These are phyloP conservation scores for Xenentodon cancila DNA, from an alignment of 2,797 vertebrate genomes.

Conservation along the genomic window DNA sequence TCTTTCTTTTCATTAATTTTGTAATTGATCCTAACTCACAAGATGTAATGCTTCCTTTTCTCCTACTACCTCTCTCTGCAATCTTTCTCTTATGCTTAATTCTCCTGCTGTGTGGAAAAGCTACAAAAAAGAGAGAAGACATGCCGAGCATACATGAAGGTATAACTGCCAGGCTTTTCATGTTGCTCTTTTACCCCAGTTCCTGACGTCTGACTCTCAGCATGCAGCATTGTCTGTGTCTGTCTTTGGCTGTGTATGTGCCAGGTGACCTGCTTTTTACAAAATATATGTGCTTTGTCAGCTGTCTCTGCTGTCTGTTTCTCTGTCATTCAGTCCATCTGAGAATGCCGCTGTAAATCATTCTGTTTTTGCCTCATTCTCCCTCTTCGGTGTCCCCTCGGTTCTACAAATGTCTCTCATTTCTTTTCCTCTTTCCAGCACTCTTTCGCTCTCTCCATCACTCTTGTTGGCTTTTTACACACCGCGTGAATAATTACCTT, in stretches of 20 bases:
- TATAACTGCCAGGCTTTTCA: slow-evolving; percentile 82
- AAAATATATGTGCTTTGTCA: slow-evolving; percentile 54
- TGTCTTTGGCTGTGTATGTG: slow-evolving; percentile 62
- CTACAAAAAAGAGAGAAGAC: slow-evolving; percentile 99
- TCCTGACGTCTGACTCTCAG: slow-evolving; percentile 82
- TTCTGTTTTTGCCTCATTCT: slow-evolving; percentile 41
- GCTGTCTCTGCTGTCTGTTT: slow-evolving; percentile 59
- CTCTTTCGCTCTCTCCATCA: slow-evolving; percentile 34
- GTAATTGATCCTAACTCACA: slow-evolving; percentile 63
- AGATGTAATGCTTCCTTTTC: slow-evolving; percentile 64
- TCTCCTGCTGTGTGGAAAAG: slow-evolving; percentile 83
- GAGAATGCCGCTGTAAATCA: slow-evolving; percentile 42
- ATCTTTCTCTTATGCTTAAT: slow-evolving; percentile 69
- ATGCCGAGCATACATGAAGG: slow-evolving; percentile 99
- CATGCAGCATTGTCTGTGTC: slow-evolving; percentile 72
- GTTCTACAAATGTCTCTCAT: slow-evolving; percentile 48
- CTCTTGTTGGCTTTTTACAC: slow-evolving; percentile 81
- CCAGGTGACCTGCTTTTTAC: slow-evolving; percentile 51
- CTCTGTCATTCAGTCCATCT: slow-evolving; percentile 54
- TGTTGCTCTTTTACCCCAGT: slow-evolving; percentile 80
- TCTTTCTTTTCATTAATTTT: slow-evolving; percentile 50
- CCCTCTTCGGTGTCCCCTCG: slow-evolving; percentile 39
- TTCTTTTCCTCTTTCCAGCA: slow-evolving; percentile 31
- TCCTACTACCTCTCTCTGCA: slow-evolving; percentile 58
- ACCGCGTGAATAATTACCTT: slow-evolving; percentile 92